phyloP scores from a whole-genome alignment of 2,113 vertebrate species.

The Orcinus orca region DNA sequence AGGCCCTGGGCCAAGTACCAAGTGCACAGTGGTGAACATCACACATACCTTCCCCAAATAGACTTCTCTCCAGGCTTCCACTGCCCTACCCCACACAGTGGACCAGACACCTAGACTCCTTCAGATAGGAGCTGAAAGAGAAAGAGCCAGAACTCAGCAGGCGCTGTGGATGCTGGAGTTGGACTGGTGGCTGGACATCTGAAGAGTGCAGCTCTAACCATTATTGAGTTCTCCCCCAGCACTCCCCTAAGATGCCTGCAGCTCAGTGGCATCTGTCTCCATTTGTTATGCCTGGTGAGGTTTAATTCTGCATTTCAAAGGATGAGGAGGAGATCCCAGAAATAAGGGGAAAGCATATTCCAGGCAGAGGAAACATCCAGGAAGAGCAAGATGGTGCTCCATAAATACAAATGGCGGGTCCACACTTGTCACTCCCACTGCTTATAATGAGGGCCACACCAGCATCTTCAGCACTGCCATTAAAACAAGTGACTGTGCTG shows the following conservation, averaged over 20 bases:
- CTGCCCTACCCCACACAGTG: too few species aligned
- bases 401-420: background rate
- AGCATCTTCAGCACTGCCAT: background rate
- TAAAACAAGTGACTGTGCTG: background rate
- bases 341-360: background rate
- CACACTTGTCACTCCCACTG: background rate
- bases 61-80: background rate
- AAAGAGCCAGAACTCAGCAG: background rate
- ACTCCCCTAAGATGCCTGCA: background rate
- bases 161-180: background rate
- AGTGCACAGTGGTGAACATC: background rate
- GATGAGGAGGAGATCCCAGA: background rate
- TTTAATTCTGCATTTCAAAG: background rate
- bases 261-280: background rate
- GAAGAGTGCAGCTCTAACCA: too few species aligned
- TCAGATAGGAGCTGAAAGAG: background rate
- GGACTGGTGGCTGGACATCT: background rate
- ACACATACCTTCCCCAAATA: background rate
- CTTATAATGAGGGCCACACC: background rate
- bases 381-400: background rate
- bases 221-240: too few species aligned
- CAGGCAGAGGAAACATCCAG: background rate
- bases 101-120: background rate
- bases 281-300: background rate
- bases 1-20: rapidly evolving